Conservation (phyloP, 2,797 vertebrate genomes). For the Rhinophrynus dorsalis region DNA sequence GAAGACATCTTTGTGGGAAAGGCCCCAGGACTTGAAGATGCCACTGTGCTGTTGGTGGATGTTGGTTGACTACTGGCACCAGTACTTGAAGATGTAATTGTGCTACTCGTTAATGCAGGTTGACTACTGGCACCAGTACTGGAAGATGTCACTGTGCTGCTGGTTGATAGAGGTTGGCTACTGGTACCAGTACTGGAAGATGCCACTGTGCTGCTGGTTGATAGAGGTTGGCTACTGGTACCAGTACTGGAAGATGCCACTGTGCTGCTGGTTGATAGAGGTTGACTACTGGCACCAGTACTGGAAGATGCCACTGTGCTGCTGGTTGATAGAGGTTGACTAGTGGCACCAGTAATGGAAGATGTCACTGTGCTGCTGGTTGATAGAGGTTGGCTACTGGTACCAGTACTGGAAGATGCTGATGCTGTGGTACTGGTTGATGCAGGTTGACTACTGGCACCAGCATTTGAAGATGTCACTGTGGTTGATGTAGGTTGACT, state of each 20-base stretch:
- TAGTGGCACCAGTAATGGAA: neutral
- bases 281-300: no score
- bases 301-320: neutral
- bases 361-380: neutral
- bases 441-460: no score
- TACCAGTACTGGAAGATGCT: neutral
- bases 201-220: neutral
- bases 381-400: neutral
- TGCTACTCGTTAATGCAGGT: neutral
- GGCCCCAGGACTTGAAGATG: neutral
- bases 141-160: no score
- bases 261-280: neutral
- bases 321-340: no score
- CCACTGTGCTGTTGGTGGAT: neutral
- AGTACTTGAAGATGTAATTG: neutral
- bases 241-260: no score
- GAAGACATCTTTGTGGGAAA: neutral
- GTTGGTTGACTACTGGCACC: neutral
- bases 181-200: neutral
- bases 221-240: no score
- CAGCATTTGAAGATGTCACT: neutral
- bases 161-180: neutral
- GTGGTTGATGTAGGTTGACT: neutral
- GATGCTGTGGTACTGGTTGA: no score
- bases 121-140: neutral